Percentiles rank a stretch among this genome's conserved stretches.
These are phyloP conservation scores for Pristionchus mayeri DNA, from an alignment of 2,888 invertebrate species.

Conservation along the genomic window DNA sequence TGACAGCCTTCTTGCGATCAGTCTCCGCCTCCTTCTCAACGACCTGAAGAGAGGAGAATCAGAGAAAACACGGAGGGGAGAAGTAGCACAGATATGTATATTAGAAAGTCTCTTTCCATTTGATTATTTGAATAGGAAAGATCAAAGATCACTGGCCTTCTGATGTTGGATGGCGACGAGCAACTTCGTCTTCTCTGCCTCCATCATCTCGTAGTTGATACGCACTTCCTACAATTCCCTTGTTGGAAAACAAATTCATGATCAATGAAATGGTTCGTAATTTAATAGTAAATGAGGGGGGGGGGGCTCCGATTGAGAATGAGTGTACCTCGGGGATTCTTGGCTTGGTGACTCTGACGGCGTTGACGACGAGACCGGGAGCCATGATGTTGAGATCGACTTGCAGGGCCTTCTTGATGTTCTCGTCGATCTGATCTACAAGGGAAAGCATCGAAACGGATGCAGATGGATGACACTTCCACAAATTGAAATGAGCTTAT, in stretches of 20 bases:
- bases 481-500: too few relatives aligned
- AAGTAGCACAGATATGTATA: too few relatives aligned
- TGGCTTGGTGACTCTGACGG: conserved; percentile 91
- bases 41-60: conserved; percentile 78
- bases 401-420: conserved; percentile 87
- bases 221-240: conserved; percentile 85
- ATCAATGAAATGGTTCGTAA: not conserved
- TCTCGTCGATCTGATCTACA: conserved; percentile 90
- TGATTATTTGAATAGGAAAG: too few relatives aligned
- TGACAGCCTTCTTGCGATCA: conserved; percentile 88
- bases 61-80: not conserved
- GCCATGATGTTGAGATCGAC: conserved; percentile 87
- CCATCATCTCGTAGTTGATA: conserved; percentile 88
- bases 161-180: conserved; percentile 89
- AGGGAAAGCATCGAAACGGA: not conserved
- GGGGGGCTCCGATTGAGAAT: not conserved
- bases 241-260: not conserved
- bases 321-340: conserved; percentile 85
- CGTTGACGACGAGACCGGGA: conserved; percentile 87
- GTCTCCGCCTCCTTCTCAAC: conserved; percentile 94
- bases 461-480: too few relatives aligned
- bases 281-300: not conserved
- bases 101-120: too few relatives aligned
- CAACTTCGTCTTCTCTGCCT: conserved; percentile 90
- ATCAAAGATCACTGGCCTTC: conserved; percentile 78